Conservation (phyloP, 2,113 vertebrate genomes). For the Phyllostomus hastatus region DNA sequence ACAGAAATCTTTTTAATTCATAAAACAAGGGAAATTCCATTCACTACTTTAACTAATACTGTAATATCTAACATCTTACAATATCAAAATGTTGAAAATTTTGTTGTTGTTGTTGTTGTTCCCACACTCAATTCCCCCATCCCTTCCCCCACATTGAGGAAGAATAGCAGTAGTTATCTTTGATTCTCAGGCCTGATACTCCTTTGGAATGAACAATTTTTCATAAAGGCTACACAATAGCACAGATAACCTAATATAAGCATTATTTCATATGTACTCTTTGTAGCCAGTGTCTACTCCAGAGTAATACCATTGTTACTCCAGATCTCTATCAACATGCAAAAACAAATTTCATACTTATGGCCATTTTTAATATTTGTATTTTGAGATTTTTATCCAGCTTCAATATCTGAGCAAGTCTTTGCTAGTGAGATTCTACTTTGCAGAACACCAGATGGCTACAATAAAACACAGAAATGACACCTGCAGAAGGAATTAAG, state of each 20-base stretch:
- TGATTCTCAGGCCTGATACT: background rate
- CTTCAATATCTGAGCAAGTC: background rate
- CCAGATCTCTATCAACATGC: background rate
- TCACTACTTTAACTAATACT: background rate
- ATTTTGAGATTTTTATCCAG: conserved; percentile 23
- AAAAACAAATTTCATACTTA: background rate
- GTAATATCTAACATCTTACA: background rate
- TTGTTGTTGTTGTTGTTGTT: background rate
- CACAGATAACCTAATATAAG: background rate
- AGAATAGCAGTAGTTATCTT: background rate
- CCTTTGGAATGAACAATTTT: background rate
- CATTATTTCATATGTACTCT: background rate
- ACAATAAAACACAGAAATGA: conserved; percentile 48
- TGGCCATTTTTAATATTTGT: background rate
- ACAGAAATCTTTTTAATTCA: background rate
- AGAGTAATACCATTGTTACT: background rate
- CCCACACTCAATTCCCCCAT: background rate
- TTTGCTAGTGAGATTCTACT: conserved; percentile 21
- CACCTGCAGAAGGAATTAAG: conserved; percentile 63
- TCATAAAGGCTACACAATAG: background rate
- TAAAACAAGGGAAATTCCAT: background rate
- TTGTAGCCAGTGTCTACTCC: background rate
- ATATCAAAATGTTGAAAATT: background rate
- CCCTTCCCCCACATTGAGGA: background rate
- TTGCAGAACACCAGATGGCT: conserved; percentile 52